Base-by-base conservation (phyloP, 2,113 vertebrate species). In the Ceuthmochares aereus region DNA sequence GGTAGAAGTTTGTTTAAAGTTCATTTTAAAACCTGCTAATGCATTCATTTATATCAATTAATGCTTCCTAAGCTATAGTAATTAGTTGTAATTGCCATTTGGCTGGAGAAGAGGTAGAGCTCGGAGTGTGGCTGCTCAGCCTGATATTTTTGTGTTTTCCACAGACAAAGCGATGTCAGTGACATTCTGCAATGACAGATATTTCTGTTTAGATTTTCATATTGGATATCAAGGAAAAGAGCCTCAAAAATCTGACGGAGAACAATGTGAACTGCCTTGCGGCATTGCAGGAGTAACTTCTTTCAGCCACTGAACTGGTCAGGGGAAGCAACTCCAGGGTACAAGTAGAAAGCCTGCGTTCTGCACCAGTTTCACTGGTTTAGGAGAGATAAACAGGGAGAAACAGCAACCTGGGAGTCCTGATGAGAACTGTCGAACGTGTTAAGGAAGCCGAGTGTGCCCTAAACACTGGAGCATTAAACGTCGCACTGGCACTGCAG, bases 211-310 rank as follows among this genome's bases (percentile, higher is more conserved):
- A 21, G 4, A 4, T 20, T 10, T 47, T 43, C 27, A 14, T 8
- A 0, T 1, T 7, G 23, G 70, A 4, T 22, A n/a, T 34, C 27
- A 8, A 5, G 1, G 25, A 4, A 16, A 12, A 40, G 32, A 30
- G 4, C 3, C 76, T 20, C n/a, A 2, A 36, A 51, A 23, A 7
- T 18, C 12, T 0, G 0, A 1, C 4, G 12, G 3, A 21, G 85
- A 30, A 4, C 14, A 4, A 3, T 47, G 13, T 2, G 5, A 66
- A 18, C 29, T 25, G 40, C 8, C 49, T 17, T 4, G 36, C 40
- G 56, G 14, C 4, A 7, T 6, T 3, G 0, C 1, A 0, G 47
- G 22, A 10, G 1, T 6, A 23, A 2, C 6, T 3, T 1, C 40
- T n/a, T 37, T 23, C 42, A 7, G 0, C 5, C 1, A 10, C 15